Evolutionary conservation across 1,140 invertebrate species (phyloP).

Genomic region (Drosophila triauraria): DNA sequence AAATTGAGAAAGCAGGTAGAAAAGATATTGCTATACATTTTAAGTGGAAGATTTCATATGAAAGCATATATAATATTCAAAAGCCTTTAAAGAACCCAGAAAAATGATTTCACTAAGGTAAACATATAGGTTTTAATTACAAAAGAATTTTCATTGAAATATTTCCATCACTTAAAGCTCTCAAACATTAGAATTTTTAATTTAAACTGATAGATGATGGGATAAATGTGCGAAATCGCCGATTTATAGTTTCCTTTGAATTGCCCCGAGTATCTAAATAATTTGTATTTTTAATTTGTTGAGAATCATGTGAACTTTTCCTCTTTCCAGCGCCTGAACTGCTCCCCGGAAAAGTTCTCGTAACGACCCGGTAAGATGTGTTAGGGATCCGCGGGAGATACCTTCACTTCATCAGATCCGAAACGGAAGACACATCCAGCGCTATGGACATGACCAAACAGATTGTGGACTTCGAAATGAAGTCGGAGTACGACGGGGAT

Average conservation of each 20-base stretch:
- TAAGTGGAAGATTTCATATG: not conserved
- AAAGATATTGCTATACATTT: not conserved
- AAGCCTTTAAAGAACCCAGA: not conserved
- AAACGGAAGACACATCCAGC: constrained; percentile 22
- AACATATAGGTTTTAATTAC: constrained; percentile 18
- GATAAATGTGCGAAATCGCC: constrained; percentile 15
- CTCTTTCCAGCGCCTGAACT: constrained; percentile 14
- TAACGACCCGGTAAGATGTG: constrained; percentile 41
- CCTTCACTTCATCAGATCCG: constrained; percentile 10
- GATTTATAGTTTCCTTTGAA: constrained; percentile 15
- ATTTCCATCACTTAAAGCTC: not conserved
- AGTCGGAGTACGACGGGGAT: constrained; percentile 53
- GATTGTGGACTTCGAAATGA: constrained; percentile 73
- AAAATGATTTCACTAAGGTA: constrained; percentile 1
- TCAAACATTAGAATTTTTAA: constrained; percentile 1
- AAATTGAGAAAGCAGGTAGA: not conserved
- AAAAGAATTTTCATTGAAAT: not conserved
- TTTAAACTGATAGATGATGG: constrained; percentile 16
- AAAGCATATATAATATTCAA: not conserved
- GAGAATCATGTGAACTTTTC: constrained; percentile 13
- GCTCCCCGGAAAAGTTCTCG: constrained; percentile 34
- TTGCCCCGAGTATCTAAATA: not conserved
- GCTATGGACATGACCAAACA: constrained; percentile 84
- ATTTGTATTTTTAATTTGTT: not conserved
- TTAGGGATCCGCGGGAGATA: constrained; percentile 20